A percentile compares a stretch with the other conserved stretches of the same genome.
phyloP scores from a whole-genome alignment of 2,113 vertebrate genomes.

The Rhagologus leucostigma region DNA sequence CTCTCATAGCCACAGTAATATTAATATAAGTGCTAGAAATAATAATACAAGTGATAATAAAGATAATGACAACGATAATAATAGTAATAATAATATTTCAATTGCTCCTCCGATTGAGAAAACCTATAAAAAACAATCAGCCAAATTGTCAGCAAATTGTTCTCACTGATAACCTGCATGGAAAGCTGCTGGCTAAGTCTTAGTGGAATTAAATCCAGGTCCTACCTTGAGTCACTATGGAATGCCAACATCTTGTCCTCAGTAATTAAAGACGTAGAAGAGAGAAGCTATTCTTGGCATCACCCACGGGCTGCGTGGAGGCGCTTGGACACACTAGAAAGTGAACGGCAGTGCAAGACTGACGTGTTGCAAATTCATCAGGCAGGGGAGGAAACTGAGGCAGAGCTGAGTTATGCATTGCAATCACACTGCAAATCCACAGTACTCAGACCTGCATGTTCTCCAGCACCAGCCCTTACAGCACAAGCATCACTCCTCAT shows the following conservation, averaged over 20 bases:
- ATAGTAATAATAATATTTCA: background rate
- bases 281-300: background rate
- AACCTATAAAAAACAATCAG: background rate
- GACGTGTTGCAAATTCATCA: background rate
- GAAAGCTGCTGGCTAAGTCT: background rate
- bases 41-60: background rate
- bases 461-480: background rate
- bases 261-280: background rate
- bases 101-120: background rate
- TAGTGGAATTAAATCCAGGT: background rate
- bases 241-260: background rate
- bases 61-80: background rate
- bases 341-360: background rate
- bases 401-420: background rate
- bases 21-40: background rate
- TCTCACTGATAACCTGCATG: background rate
- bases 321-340: background rate
- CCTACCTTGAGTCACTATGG: background rate
- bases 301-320: background rate
- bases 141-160: background rate
- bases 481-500: background rate
- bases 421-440: background rate
- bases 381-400: constrained; percentile 25
- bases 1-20: background rate
- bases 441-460: background rate